Conservation (phyloP, 2,888 invertebrate genomes). For the Parnassius orleans region DNA sequence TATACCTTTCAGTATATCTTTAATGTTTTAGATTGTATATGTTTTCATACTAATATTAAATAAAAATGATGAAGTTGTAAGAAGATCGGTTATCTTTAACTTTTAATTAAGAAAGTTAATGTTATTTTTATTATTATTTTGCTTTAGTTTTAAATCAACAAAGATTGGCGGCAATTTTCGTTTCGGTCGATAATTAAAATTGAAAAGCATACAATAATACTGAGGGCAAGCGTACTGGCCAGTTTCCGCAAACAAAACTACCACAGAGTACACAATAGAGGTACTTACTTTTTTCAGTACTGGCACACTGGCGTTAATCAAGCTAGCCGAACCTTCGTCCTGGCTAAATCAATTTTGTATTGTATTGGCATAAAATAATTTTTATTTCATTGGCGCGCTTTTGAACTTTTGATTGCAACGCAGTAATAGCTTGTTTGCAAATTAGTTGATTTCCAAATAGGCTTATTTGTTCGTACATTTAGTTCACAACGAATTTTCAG, state of each 20-base stretch:
- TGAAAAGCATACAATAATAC: no score
- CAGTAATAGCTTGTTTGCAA: slow-evolving; percentile 67
- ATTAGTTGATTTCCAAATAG: slow-evolving; percentile 47
- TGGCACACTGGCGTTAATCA: slow-evolving; percentile 14
- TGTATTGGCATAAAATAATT: slow-evolving; percentile 76
- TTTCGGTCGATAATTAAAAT: no score
- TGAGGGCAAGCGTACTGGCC: no score
- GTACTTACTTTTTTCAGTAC: neutral
- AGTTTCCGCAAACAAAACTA: no score
- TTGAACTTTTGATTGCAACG: slow-evolving; percentile 58
- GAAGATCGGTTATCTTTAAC: no score
- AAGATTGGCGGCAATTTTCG: no score
- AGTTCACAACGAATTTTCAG: neutral
- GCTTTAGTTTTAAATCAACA: no score
- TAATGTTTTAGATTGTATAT: neutral
- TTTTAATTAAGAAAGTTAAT: no score
- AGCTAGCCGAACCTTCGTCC: slow-evolving; percentile 29
- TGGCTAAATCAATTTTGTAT: slow-evolving; percentile 74
- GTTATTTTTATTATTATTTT: no score
- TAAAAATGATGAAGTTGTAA: neutral
- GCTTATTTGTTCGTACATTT: slow-evolving; percentile 7
- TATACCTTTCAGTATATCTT: slow-evolving; percentile 13
- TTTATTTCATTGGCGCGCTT: slow-evolving; percentile 77
- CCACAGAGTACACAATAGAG: no score
- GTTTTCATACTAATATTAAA: no score